phyloP scores from a whole-genome alignment of 1,140 invertebrate genomes.

The Zophobas atratus region DNA sequence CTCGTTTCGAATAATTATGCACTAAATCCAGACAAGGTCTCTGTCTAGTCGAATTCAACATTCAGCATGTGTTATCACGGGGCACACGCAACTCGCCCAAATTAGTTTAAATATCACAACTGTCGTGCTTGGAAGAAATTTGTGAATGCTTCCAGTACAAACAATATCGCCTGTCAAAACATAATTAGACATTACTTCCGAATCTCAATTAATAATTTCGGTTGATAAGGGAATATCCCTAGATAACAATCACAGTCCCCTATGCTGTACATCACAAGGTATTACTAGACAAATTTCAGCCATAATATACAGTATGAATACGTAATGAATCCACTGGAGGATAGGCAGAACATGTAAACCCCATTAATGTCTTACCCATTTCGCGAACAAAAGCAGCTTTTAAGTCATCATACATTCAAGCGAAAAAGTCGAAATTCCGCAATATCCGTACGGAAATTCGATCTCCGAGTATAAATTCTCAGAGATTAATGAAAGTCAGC shows the following conservation, averaged over 20 bases:
- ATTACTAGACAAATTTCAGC: slow-evolving; percentile 16
- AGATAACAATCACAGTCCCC: slow-evolving; percentile 7
- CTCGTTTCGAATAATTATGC: slow-evolving; percentile 4
- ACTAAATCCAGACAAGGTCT: neutral
- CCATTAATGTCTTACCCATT: slow-evolving; percentile 13
- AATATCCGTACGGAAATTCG: slow-evolving; percentile 9
- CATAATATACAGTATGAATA: slow-evolving; percentile 10
- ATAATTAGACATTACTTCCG: neutral
- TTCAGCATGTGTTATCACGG: neutral
- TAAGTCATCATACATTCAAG: neutral
- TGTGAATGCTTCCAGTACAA: neutral
- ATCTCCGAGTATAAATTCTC: neutral
- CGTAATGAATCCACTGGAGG: slow-evolving; percentile 14
- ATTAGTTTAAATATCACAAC: neutral
- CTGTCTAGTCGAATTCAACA: neutral
- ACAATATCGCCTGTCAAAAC: neutral
- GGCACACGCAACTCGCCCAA: neutral
- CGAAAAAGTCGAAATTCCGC: slow-evolving; percentile 14
- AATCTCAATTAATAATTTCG: slow-evolving; percentile 2
- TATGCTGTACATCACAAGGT: neutral
- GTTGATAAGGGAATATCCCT: neutral
- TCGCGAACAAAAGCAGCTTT: neutral
- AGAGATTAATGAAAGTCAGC: slow-evolving; percentile 13
- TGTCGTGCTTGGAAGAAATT: neutral
- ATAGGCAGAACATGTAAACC: slow-evolving; percentile 34